phyloP scores from a whole-genome alignment of 2,888 invertebrate species.

The Apocheima hispidaria region DNA sequence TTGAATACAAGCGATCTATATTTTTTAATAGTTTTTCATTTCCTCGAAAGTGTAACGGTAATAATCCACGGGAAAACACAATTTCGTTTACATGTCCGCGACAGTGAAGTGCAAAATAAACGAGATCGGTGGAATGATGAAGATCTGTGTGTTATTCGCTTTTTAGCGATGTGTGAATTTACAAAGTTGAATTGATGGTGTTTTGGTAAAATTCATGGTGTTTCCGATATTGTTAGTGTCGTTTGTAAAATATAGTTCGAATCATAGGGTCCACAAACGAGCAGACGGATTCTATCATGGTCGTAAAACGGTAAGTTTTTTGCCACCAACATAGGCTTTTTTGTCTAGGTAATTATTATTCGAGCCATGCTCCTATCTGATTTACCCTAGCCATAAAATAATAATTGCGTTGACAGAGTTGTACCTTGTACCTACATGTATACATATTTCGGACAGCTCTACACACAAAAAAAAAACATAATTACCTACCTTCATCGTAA shows the following conservation, averaged over 20 bases:
- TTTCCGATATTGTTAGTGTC: slow-evolving; percentile 76
- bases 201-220: slow-evolving; percentile 82
- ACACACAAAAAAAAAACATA: not conserved
- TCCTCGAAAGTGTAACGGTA: slow-evolving; percentile 30
- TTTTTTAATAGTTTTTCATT: slow-evolving; percentile 36
- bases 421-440: too few relatives aligned
- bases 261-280: slow-evolving; percentile 86
- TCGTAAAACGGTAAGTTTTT: slow-evolving; percentile 84
- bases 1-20: slow-evolving; percentile 21
- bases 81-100: slow-evolving; percentile 64
- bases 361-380: not conserved
- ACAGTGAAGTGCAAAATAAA: slow-evolving; percentile 76
- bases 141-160: slow-evolving; percentile 79
- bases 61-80: slow-evolving; percentile 16
- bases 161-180: slow-evolving; percentile 82
- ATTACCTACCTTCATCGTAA: not conserved
- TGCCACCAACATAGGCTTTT: slow-evolving; percentile 49
- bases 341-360: slow-evolving; percentile 14
- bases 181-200: slow-evolving; percentile 80
- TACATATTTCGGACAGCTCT: too few relatives aligned
- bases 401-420: too few relatives aligned
- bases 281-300: slow-evolving; percentile 86
- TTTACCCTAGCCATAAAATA: not conserved
- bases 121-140: slow-evolving; percentile 74
- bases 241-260: slow-evolving; percentile 79